Percentiles rank a stretch among this genome's conserved stretches.
Conservation (phyloP, 64 coral and sea anemone genomes). For the Acropora tenuis region DNA sequence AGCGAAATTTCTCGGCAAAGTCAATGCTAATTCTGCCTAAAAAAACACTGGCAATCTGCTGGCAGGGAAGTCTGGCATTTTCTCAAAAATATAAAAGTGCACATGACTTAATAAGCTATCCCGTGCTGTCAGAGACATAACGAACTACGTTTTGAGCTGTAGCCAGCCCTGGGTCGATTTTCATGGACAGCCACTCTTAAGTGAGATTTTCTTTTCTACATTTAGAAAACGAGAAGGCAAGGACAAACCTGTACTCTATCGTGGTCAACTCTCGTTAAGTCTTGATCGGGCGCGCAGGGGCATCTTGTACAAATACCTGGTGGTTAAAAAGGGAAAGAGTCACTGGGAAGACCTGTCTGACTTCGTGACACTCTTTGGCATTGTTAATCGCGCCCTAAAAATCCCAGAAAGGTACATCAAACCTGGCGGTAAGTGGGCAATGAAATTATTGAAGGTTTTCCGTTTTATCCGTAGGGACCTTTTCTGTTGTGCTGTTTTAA, state of each 20-base stretch:
- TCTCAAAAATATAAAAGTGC: no score
- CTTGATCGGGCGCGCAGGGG: constrained; percentile 3
- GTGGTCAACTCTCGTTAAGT: constrained; percentile 1
- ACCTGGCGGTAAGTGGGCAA: neutral
- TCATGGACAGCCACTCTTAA: no score
- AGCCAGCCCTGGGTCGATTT: no score
- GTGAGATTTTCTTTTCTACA: neutral
- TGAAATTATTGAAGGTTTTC: no score
- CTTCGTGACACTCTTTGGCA: neutral
- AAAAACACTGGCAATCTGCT: no score
- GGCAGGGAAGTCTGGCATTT: no score
- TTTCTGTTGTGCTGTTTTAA: neutral
- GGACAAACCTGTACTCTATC: constrained; percentile 18
- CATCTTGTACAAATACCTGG: constrained; percentile 18
- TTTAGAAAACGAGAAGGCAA: neutral
- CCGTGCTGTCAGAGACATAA: no score
- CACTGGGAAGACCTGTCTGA: neutral
- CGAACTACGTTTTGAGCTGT: no score
- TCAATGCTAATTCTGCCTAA: no score
- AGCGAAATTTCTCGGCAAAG: no score
- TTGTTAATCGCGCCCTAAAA: neutral
- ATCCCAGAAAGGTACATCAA: neutral
- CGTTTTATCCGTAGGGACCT: neutral
- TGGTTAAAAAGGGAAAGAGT: neutral
- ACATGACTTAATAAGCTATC: no score